A percentile compares a stretch with the other conserved stretches of the same genome.
Conservation (phyloP, 2,113 vertebrate species). For the Antechinus stuartii region DNA sequence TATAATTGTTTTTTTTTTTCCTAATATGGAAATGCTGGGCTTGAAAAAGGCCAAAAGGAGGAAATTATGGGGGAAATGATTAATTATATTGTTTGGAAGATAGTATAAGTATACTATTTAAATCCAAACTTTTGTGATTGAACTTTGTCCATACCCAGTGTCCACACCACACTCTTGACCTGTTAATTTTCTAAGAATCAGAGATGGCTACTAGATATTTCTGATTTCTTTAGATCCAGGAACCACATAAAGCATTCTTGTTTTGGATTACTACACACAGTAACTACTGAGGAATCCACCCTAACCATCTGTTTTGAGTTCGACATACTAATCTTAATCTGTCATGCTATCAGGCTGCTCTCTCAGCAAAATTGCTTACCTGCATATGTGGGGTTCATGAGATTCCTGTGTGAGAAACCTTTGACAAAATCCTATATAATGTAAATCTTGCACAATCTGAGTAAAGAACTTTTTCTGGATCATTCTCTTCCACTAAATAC, state of each 20-base stretch:
- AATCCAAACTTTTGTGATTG: not conserved
- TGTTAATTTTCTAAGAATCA: not conserved
- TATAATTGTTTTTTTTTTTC: not conserved
- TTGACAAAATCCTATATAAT: not conserved
- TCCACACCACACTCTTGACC: not conserved
- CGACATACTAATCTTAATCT: not conserved
- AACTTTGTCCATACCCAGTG: not conserved
- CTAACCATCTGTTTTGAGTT: not conserved
- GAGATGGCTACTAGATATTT: not conserved
- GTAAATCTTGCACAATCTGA: not conserved
- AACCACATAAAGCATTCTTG: not conserved
- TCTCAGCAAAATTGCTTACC: not conserved
- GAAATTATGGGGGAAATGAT: not conserved
- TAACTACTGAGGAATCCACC: not conserved
- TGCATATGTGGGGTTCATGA: not conserved
- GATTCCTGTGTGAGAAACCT: not conserved
- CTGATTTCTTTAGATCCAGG: not conserved
- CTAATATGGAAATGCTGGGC: not conserved
- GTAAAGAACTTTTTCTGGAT: not conserved
- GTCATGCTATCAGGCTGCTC: not conserved
- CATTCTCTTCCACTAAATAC: not conserved
- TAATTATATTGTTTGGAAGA: not conserved
- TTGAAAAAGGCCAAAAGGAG: not conserved
- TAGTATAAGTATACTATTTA: not conserved
- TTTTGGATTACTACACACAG: not conserved